These are phyloP conservation scores for Phaethon lepturus DNA, from an alignment of 2,113 vertebrate genomes.

Conservation along the genomic window DNA sequence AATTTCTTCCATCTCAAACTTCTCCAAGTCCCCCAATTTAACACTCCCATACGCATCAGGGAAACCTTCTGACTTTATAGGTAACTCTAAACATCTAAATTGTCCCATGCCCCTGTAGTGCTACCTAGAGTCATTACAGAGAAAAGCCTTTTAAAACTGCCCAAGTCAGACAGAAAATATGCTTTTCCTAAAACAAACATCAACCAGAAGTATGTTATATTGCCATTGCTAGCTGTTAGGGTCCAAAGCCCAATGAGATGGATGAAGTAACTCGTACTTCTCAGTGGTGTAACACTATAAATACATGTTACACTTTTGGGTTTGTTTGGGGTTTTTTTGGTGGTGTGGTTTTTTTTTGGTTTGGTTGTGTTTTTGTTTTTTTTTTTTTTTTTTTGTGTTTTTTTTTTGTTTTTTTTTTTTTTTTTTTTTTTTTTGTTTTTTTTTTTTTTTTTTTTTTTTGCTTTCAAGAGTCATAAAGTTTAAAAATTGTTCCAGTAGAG, in stretches of 20 bases:
- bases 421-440: too few species aligned
- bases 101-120: fast-evolving
- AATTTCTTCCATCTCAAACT: neutral
- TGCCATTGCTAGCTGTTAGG: neutral
- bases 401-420: too few species aligned
- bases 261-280: neutral
- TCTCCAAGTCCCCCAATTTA: neutral
- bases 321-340: too few species aligned
- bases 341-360: too few species aligned
- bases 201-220: fast-evolving
- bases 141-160: neutral
- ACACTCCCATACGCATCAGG: neutral
- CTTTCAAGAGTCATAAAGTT: neutral
- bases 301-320: fast-evolving
- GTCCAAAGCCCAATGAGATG: neutral
- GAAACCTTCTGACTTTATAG: neutral
- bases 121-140: neutral
- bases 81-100: neutral
- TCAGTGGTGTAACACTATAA: neutral
- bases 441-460: neutral
- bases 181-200: neutral
- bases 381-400: too few species aligned
- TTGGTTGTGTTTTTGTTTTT: too few species aligned
- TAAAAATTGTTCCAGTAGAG: neutral
- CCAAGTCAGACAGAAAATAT: neutral